phyloP scores from a whole-genome alignment of 1,140 invertebrate genomes.

The Ceratitis capitata region DNA sequence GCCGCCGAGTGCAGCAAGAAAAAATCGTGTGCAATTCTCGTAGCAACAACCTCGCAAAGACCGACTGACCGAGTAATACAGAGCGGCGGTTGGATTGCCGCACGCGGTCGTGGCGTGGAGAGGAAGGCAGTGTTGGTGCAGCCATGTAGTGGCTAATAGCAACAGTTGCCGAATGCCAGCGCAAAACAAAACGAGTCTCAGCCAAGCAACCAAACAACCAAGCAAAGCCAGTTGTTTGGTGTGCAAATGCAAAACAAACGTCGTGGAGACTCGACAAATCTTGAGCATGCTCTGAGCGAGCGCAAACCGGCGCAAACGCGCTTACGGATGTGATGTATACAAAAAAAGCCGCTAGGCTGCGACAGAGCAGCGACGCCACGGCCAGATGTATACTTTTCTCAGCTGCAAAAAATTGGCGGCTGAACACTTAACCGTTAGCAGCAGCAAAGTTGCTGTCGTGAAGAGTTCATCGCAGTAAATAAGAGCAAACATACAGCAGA shows the following conservation, averaged over 20 bases:
- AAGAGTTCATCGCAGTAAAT: neutral
- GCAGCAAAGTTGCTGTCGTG: neutral
- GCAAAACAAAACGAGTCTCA: neutral
- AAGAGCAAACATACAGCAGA: neutral
- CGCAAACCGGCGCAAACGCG: neutral
- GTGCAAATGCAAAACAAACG: slow-evolving; percentile 49
- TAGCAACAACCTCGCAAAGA: slow-evolving; percentile 65
- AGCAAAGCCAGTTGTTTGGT: slow-evolving; percentile 52
- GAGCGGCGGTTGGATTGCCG: slow-evolving; percentile 46
- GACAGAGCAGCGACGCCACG: neutral
- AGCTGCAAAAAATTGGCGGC: neutral
- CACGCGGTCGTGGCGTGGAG: neutral
- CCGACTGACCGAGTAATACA: slow-evolving; percentile 66
- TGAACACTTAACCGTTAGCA: neutral
- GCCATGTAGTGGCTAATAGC: neutral
- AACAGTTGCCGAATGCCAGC: neutral
- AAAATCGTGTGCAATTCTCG: slow-evolving; percentile 25
- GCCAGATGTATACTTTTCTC: neutral
- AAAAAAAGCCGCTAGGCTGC: neutral
- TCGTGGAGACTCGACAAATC: neutral
- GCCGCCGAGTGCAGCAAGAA: slow-evolving; percentile 47
- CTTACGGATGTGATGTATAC: neutral
- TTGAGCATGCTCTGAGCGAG: neutral
- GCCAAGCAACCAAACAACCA: neutral
- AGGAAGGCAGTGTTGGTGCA: neutral